phyloP scores from a whole-genome alignment of 1,140 invertebrate genomes.

The Sarcophaga peregrina region DNA sequence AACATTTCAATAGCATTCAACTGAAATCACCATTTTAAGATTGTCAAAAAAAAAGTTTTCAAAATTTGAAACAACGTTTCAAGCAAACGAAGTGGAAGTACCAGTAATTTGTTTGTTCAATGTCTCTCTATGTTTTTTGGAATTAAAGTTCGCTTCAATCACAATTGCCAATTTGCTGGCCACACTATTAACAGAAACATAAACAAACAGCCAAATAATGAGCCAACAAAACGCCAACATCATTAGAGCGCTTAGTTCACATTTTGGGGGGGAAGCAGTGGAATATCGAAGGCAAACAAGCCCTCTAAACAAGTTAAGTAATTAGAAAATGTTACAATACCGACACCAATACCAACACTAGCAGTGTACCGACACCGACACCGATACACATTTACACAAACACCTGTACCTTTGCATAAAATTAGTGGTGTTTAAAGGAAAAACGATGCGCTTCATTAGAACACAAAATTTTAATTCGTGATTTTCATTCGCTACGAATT shows the following conservation, averaged over 20 bases:
- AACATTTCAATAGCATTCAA: too few species aligned
- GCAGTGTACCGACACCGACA: neutral
- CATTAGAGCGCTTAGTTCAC: neutral
- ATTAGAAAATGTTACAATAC: slow-evolving; percentile 27
- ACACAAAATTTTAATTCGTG: neutral
- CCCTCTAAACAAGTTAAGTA: slow-evolving; percentile 36
- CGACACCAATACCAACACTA: slow-evolving; percentile 1
- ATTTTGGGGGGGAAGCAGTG: neutral
- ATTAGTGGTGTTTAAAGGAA: slow-evolving; percentile 17
- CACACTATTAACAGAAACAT: slow-evolving; percentile 17
- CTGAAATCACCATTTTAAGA: too few species aligned
- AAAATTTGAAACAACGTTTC: neutral
- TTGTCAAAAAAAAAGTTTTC: too few species aligned
- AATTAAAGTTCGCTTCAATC: neutral
- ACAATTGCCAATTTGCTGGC: slow-evolving; percentile 5
- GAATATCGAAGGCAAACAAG: slow-evolving; percentile 20
- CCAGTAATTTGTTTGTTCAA: slow-evolving; percentile 12
- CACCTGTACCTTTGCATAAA: neutral
- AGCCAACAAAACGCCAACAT: slow-evolving; percentile 31
- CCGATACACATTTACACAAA: neutral
- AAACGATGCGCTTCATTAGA: slow-evolving; percentile 24
- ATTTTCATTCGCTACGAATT: slow-evolving; percentile 40
- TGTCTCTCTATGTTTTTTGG: neutral
- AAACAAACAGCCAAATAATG: slow-evolving; percentile 30
- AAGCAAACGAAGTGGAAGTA: neutral